phyloP scores from a whole-genome alignment of 2,888 invertebrate genomes.

The Rotaria macrura region DNA sequence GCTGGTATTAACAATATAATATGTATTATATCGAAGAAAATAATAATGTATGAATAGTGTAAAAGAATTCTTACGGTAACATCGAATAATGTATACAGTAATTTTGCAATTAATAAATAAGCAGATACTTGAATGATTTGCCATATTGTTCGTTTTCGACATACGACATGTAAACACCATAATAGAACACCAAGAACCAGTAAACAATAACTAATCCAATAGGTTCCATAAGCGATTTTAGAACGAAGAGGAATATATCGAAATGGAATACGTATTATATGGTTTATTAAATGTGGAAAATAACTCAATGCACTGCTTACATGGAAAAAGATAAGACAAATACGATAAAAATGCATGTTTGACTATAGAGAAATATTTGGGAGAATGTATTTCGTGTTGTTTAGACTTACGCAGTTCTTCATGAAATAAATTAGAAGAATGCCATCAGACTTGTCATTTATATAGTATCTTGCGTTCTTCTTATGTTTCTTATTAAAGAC shows the following conservation, averaged over 20 bases:
- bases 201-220: background rate
- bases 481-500: background rate
- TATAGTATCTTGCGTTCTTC: background rate
- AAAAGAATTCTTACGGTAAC: background rate
- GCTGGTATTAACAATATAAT: background rate
- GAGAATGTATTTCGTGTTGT: background rate
- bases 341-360: background rate
- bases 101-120: background rate
- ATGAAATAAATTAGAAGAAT: background rate
- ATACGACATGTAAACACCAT: background rate
- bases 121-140: background rate
- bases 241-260: background rate
- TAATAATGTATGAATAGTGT: background rate
- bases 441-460: background rate
- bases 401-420: background rate
- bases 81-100: background rate
- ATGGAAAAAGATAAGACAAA: background rate
- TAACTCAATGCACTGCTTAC: background rate
- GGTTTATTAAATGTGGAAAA: background rate
- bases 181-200: background rate
- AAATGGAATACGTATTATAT: background rate
- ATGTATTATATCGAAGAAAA: background rate
- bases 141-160: background rate
- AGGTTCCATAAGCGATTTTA: background rate
- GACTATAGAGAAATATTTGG: background rate